phyloP scores from a whole-genome alignment of 2,888 invertebrate species.

The Cosmia pyralina region DNA sequence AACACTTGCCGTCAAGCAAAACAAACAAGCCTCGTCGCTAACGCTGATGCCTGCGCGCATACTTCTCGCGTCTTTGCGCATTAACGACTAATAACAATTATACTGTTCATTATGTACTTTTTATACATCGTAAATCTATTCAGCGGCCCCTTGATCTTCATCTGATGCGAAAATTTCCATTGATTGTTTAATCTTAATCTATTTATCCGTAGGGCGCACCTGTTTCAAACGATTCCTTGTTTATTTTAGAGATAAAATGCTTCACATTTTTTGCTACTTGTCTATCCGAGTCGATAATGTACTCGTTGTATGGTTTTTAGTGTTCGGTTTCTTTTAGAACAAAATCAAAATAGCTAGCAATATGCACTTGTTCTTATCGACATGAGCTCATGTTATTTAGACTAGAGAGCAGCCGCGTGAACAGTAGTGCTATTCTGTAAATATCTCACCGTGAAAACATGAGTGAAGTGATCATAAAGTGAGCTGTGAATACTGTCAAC shows the following conservation, averaged over 20 bases:
- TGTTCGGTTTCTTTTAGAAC: constrained; percentile 21
- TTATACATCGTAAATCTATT: constrained; percentile 62
- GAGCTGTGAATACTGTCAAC: no score
- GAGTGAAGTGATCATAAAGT: no score
- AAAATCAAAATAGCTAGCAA: constrained; percentile 5
- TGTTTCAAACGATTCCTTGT: constrained; percentile 46
- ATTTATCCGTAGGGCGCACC: constrained; percentile 50
- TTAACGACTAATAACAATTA: constrained; percentile 67
- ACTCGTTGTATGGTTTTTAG: constrained; percentile 23
- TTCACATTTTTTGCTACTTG: constrained; percentile 17
- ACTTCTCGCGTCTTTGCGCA: constrained; percentile 55
- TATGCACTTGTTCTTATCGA: background rate
- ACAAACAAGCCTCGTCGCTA: constrained; percentile 54
- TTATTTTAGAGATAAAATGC: constrained; percentile 38
- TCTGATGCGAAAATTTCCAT: constrained; percentile 41
- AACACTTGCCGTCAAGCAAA: constrained; percentile 63
- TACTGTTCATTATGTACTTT: constrained; percentile 63
- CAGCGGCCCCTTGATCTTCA: constrained; percentile 53
- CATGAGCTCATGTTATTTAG: constrained; percentile 11
- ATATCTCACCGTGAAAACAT: no score
- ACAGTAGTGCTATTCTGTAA: no score
- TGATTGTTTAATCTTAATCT: constrained; percentile 42
- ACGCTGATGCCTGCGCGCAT: constrained; percentile 37
- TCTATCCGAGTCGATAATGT: constrained; percentile 17
- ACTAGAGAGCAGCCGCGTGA: constrained; percentile 1